Evolutionary conservation across 1,140 invertebrate genomes (phyloP).

Genomic region (Megalonaias nervosa): DNA sequence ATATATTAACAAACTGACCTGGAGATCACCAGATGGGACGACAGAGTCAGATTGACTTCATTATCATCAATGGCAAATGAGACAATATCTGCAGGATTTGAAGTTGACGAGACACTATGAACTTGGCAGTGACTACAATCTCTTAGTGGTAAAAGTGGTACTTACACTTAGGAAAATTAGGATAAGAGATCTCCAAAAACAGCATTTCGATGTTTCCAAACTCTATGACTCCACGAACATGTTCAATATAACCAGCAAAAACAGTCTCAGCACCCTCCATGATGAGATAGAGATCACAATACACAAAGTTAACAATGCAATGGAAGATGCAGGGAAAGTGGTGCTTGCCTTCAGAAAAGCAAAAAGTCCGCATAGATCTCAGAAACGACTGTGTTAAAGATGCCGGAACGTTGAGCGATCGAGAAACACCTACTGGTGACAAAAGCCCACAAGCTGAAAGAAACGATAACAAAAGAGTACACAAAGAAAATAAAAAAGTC

Average conservation of each 20-base stretch:
- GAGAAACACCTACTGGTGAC: too few relatives aligned
- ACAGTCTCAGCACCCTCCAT: background rate
- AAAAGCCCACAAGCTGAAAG: too few relatives aligned
- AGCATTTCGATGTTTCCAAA: conserved; percentile 14
- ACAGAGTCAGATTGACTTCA: conserved; percentile 44
- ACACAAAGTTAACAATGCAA: background rate
- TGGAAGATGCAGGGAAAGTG: conserved; percentile 1
- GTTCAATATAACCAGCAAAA: background rate
- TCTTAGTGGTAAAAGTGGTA: conserved; percentile 14
- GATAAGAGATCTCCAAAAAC: background rate
- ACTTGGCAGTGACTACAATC: conserved; percentile 32
- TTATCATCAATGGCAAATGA: conserved; percentile 38
- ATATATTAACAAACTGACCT: conserved; percentile 41
- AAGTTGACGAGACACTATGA: conserved; percentile 18
- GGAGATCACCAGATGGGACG: conserved; percentile 39
- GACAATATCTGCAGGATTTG: conserved; percentile 33
- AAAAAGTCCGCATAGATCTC: too few relatives aligned
- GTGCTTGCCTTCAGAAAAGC: background rate
- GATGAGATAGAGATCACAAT: background rate
- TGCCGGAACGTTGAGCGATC: too few relatives aligned
- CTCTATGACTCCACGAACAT: too few relatives aligned
- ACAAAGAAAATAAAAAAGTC: too few relatives aligned
- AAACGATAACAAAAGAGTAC: too few relatives aligned
- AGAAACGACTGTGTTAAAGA: too few relatives aligned
- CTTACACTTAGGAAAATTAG: conserved; percentile 13